phyloP scores from a whole-genome alignment of 2,797 vertebrate genomes.

The Notoglanidium macrostoma region DNA sequence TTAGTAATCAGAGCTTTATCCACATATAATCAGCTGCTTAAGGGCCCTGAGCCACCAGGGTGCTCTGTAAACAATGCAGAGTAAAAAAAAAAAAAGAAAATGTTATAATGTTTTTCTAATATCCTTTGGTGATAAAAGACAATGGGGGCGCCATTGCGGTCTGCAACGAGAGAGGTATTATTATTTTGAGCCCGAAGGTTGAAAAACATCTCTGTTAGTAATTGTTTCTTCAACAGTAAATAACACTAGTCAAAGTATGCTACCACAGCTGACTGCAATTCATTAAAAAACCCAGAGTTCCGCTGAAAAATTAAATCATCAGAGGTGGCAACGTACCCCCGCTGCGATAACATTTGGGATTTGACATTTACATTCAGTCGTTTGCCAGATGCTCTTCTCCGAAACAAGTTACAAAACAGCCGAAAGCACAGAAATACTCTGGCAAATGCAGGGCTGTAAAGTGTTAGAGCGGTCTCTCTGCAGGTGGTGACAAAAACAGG shows the following conservation, averaged over 20 bases:
- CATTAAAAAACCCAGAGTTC: slow-evolving; percentile 19
- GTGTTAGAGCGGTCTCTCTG: neutral
- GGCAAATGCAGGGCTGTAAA: neutral
- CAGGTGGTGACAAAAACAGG: neutral
- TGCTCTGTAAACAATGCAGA: neutral
- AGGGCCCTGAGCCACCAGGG: slow-evolving; percentile 9
- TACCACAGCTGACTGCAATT: slow-evolving; percentile 22
- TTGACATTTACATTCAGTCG: slow-evolving; percentile 22
- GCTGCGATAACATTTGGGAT: slow-evolving; percentile 25
- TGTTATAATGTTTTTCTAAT: neutral
- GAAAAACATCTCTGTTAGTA: slow-evolving; percentile 10
- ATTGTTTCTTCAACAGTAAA: slow-evolving; percentile 7
- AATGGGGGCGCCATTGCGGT: neutral
- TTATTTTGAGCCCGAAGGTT: slow-evolving; percentile 13
- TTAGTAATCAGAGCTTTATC: slow-evolving; percentile 18
- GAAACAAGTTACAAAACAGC: slow-evolving; percentile 4
- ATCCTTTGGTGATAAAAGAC: neutral
- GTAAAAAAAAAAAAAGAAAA: neutral
- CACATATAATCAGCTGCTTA: slow-evolving; percentile 12
- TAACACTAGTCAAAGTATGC: neutral
- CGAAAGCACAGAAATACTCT: neutral
- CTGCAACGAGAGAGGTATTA: neutral
- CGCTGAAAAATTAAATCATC: slow-evolving; percentile 10
- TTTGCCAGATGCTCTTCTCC: slow-evolving; percentile 25
- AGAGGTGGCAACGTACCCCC: slow-evolving; percentile 10